phyloP scores from a whole-genome alignment of 2,888 invertebrate genomes.

The Phyto melanocephala region DNA sequence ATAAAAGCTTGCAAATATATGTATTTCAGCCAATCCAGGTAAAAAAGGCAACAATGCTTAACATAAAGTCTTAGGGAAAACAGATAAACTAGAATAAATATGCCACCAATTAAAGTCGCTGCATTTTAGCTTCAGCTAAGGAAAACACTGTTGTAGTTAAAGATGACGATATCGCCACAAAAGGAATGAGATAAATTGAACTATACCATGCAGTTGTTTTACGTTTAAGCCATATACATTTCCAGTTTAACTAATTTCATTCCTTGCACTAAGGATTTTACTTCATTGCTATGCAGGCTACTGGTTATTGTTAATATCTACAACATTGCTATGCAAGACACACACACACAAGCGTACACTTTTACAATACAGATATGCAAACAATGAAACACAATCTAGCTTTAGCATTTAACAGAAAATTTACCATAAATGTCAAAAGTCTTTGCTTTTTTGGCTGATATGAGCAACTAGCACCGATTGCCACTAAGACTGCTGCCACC shows the following conservation, averaged over 20 bases:
- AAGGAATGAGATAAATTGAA: too few species aligned
- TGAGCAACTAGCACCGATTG: constrained; percentile 15
- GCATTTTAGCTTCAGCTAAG: too few species aligned
- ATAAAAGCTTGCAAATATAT: constrained; percentile 14
- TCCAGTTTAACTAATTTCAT: neutral
- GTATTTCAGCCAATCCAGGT: constrained; percentile 14
- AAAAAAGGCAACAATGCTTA: constrained; percentile 33
- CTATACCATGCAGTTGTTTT: too few species aligned
- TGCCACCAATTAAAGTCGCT: neutral
- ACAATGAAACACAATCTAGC: neutral
- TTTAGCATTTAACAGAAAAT: constrained; percentile 29
- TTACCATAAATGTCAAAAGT: constrained; percentile 57
- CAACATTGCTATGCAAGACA: constrained; percentile 4
- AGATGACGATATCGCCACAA: too few species aligned
- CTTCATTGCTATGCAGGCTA: neutral
- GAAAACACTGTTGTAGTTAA: too few species aligned
- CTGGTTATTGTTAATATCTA: neutral
- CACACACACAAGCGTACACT: neutral
- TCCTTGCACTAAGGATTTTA: neutral
- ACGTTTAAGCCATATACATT: too few species aligned
- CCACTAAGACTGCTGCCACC: neutral
- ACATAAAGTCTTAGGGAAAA: constrained; percentile 19
- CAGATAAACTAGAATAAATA: constrained; percentile 15
- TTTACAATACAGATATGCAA: neutral
- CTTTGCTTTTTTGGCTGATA: constrained; percentile 48